Evolutionary conservation across 1,140 invertebrate species (phyloP), one percentile per base, ranked within the genome.

Genomic region (Drosophila orena): DNA sequence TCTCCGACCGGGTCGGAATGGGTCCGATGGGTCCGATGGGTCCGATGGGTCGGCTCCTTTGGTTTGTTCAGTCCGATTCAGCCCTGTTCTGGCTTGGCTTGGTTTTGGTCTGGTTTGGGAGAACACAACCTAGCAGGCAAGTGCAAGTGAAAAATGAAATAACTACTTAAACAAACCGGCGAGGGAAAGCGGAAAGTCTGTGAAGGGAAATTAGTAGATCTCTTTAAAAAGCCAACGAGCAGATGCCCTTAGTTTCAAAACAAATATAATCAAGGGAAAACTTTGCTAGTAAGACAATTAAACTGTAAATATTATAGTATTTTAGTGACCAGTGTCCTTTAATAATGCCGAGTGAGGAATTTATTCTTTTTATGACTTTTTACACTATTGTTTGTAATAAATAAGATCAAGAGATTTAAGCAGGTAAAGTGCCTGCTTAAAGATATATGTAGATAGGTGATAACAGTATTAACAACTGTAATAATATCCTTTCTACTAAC

Each of bases 131-230:
- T 35, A 52, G 53, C 10, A 37, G 34, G 60, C 60, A 73, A 76
- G 57, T 75, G 83, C 65, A 71, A 81, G 68, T 69, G 62, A 89
- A 79, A 86, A 86, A 88, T 88, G 71, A 81, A 81, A 88, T 86
- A 88, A 89, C 66, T 83, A 77, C 71, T 83, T 76, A 54, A 68
- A 38, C 44, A 79, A 83, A 72, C 47, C 35, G 30, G 2, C 60
- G 30, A 34, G 27, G 37, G 15, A 64, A 22, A 20, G 12, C 44
- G 10, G 34, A 46, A 34, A 50, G 37, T 40, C 46, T 30, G 24
- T 11, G 46, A 62, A 57, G 52, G 27, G n/a, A 52, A 37, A 20
- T 22, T 22, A 7, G 11, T 6, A 6, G 12, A 3, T 4, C 1
- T 30, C n/a, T 4, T 2, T 2, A 7, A 0, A 0, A 4, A 20